phyloP scores from a whole-genome alignment of 2,888 invertebrate species.

The Pristionchus exspectatus region DNA sequence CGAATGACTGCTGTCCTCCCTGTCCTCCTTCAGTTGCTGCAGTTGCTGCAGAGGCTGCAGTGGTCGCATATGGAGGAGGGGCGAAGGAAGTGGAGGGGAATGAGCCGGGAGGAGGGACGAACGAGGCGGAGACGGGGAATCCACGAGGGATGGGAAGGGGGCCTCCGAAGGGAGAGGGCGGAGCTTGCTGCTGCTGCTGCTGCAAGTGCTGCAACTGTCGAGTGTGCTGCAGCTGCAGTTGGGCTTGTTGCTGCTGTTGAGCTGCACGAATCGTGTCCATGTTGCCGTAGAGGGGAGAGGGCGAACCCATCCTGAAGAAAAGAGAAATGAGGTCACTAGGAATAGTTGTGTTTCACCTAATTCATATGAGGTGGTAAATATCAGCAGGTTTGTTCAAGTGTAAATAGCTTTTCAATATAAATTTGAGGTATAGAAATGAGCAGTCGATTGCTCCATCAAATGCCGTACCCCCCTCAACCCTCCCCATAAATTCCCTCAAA shows the following conservation, averaged over 20 bases:
- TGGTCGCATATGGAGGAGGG: background rate
- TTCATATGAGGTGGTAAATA: background rate
- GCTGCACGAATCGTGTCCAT: conserved; percentile 49
- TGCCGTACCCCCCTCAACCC: too few species aligned
- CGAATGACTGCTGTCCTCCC: background rate
- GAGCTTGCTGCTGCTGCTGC: conserved; percentile 6
- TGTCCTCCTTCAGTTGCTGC: background rate
- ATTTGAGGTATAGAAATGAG: too few species aligned
- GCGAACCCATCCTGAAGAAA: conserved; percentile 34
- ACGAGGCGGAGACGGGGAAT: background rate
- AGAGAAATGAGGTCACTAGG: background rate
- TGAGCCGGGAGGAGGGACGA: background rate
- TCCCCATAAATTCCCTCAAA: too few species aligned
- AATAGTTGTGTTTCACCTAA: background rate
- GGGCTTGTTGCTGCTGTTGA: background rate
- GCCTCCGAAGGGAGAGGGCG: background rate
- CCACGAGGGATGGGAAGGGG: background rate
- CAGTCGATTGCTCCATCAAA: too few species aligned
- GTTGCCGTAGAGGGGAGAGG: conserved; percentile 54
- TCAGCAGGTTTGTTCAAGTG: background rate
- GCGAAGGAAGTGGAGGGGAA: conserved; percentile 29
- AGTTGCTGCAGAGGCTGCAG: background rate
- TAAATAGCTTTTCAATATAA: too few species aligned
- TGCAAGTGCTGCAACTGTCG: background rate
- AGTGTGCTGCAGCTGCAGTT: conserved; percentile 2